Percentiles rank a stretch among this genome's conserved stretches.
phyloP scores from a whole-genome alignment of 2,888 invertebrate species.

The Cyclophora punctaria region DNA sequence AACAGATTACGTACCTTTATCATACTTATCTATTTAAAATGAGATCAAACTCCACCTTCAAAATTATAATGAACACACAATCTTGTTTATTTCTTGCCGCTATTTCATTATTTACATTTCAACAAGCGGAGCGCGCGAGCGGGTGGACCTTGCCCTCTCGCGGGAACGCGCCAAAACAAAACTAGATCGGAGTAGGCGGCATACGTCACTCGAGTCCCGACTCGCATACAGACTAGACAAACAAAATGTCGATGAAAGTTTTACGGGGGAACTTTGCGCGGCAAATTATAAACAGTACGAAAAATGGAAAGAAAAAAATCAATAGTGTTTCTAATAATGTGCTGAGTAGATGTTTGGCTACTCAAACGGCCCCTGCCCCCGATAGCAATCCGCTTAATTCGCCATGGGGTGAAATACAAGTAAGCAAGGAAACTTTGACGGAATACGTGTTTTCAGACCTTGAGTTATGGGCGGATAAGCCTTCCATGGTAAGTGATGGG shows the following conservation, averaged over 20 bases:
- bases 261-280: slow-evolving; percentile 62
- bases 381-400: slow-evolving; percentile 51
- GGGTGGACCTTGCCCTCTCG: slow-evolving; percentile 58
- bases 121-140: slow-evolving; percentile 37
- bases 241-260: slow-evolving; percentile 65
- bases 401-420: slow-evolving; percentile 66
- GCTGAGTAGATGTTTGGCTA: slow-evolving; percentile 42
- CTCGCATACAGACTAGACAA: slow-evolving; percentile 48
- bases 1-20: too few species aligned
- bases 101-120: slow-evolving; percentile 33
- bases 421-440: slow-evolving; percentile 74
- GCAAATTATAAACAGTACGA: slow-evolving; percentile 44
- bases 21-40: too few species aligned
- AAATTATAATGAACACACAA: too few species aligned
- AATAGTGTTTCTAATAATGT: slow-evolving; percentile 14
- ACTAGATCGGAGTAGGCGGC: slow-evolving; percentile 20
- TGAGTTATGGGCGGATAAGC: slow-evolving; percentile 73
- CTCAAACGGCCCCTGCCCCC: slow-evolving; percentile 44
- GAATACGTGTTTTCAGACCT: slow-evolving; percentile 76
- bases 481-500: slow-evolving; percentile 76
- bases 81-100: slow-evolving; percentile 27
- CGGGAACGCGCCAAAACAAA: slow-evolving; percentile 53
- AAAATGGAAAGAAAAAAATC: slow-evolving; percentile 33
- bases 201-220: slow-evolving; percentile 42
- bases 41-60: too few species aligned